phyloP scores from a whole-genome alignment of 2,888 invertebrate genomes.

The Trachelus stipa region DNA sequence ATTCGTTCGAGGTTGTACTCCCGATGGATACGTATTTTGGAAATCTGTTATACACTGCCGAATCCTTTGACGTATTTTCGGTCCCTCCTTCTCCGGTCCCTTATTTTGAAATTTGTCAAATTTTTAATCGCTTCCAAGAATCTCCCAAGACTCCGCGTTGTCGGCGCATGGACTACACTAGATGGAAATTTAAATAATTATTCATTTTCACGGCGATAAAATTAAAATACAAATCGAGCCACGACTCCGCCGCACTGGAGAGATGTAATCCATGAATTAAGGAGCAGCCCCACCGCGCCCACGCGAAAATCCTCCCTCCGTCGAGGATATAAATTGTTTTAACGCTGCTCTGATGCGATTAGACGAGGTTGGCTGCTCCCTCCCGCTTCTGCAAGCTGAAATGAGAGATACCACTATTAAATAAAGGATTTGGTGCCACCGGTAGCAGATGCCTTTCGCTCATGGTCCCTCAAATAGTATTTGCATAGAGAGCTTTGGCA shows the following conservation, averaged over 20 bases:
- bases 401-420: constrained; percentile 38
- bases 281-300: constrained; percentile 33
- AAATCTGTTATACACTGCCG: background rate
- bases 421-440: constrained; percentile 35
- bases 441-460: constrained; percentile 31
- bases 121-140: background rate
- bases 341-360: constrained; percentile 42
- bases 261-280: constrained; percentile 44
- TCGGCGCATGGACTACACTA: background rate
- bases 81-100: background rate
- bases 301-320: constrained; percentile 26
- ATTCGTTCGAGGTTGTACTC: background rate
- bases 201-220: constrained; percentile 40
- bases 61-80: background rate
- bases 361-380: constrained; percentile 25
- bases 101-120: background rate
- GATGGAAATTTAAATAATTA: constrained; percentile 44
- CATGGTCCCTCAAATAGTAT: constrained; percentile 36
- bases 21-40: background rate
- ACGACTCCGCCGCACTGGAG: constrained; percentile 20
- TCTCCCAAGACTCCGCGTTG: background rate
- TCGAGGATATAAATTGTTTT: constrained; percentile 49
- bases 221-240: constrained; percentile 41
- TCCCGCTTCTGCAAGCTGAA: constrained; percentile 21
- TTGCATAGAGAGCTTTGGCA: constrained; percentile 36